Evolutionary conservation across 2,113 vertebrate genomes (phyloP), one percentile per base, ranked within the genome.

Genomic region (Pteruthius melanotis): DNA sequence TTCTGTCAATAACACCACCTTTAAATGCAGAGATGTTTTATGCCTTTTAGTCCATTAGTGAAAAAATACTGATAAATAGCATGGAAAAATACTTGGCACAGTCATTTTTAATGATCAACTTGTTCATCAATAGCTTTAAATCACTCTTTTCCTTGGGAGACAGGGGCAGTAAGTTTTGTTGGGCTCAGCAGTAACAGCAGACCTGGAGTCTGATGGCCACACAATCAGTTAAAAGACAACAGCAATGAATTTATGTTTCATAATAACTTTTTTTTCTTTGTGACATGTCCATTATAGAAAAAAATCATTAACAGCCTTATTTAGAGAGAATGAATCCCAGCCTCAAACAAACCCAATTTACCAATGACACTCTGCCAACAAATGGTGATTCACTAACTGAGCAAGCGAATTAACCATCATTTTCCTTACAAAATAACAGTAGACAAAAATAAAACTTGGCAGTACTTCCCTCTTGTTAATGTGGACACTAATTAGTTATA

Each of bases 401-500:
- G 84, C 42, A 76, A 35, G 35, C 1, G 14, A 95, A 93, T 89
- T 89, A 94, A 94, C 56, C 65, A 74, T 28, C 31, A 75, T 81
- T 91, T 95, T 83, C 61, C 4, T 71, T 85, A 70, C 39, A 89
- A 90, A 96, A 94, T 85, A 87, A 72, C 54, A 83, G 69, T 18
- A 97, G 86, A 77, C 57, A 95, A 90, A 96, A 96, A 96, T 79
- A 30, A 50, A 95, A 94, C 77, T 97, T 83, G 78, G 75, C 83
- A 82, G 54, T 35, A 88, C 75, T 57, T 75, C 33, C 78, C 81
- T 94, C 91, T 79, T 91, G 82, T 95, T 80, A 93, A 89, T 87
- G 59, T 86, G 89, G 94, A 93, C 60, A 64, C 78, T 97, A 95
- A 97, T 97, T 97, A 97, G 76, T 71, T 87, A 49, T 81, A 76